Conservation (phyloP, 2,888 invertebrate species). For the Nymphalis c-album region DNA sequence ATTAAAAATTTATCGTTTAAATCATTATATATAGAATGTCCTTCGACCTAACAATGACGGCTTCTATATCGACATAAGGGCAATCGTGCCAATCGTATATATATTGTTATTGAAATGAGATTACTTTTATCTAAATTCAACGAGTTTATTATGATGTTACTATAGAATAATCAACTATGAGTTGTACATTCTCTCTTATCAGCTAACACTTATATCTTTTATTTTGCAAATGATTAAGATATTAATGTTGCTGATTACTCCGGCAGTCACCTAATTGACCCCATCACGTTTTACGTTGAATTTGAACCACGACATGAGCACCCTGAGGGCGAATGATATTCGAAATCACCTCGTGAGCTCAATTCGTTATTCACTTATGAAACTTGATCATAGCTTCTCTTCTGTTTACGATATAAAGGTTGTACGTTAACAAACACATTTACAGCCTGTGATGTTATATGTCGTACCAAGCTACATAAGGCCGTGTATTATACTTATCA, state of each 20-base stretch:
- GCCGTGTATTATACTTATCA: too few relatives aligned
- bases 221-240: neutral
- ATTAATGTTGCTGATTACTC: neutral
- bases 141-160: too few relatives aligned
- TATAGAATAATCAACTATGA: too few relatives aligned
- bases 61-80: neutral
- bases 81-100: neutral
- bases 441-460: too few relatives aligned
- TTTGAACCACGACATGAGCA: neutral
- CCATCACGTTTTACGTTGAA: neutral
- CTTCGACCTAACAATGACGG: neutral
- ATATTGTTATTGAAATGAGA: neutral
- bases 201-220: neutral
- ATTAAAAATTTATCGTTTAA: slow-evolving; percentile 1
- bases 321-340: neutral
- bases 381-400: too few relatives aligned
- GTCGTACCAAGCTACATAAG: too few relatives aligned
- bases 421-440: too few relatives aligned
- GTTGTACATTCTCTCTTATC: too few relatives aligned
- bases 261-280: neutral
- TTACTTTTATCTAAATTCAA: neutral
- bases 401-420: too few relatives aligned
- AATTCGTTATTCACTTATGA: too few relatives aligned
- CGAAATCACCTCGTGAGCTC: too few relatives aligned
- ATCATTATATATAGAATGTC: neutral